phyloP scores from a whole-genome alignment of 2,797 vertebrate genomes.

The Enteromius thamalakanensis region DNA sequence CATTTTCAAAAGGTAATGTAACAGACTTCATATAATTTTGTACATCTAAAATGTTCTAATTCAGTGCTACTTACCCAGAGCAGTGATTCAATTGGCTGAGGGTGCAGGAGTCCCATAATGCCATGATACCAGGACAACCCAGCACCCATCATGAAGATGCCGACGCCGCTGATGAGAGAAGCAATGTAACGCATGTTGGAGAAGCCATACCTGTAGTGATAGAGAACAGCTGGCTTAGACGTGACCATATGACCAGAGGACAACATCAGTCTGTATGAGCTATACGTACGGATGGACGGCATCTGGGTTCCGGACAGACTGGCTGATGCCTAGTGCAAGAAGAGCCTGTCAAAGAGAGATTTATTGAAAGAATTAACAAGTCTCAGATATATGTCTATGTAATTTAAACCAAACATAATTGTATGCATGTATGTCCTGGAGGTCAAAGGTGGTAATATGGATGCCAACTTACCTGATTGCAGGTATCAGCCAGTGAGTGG shows the following conservation, averaged over 20 bases:
- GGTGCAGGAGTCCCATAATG: conserved; percentile 93
- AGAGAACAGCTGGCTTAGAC: not conserved
- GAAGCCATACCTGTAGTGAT: conserved; percentile 88
- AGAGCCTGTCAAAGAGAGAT: conserved; percentile 75
- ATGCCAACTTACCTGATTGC: conserved; percentile 88
- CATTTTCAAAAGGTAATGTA: not conserved
- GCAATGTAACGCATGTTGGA: conserved; percentile 99
- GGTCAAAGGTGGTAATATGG: not conserved
- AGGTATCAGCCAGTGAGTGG: conserved; percentile 97
- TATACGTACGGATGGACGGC: conserved; percentile 90
- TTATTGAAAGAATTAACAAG: not conserved
- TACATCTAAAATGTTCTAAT: not conserved
- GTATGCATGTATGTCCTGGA: not conserved
- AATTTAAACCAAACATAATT: not conserved
- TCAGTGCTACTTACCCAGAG: conserved; percentile 85
- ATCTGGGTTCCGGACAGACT: conserved; percentile 93
- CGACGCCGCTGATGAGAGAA: conserved; percentile 96
- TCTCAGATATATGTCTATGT: not conserved
- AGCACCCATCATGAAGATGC: conserved; percentile 99
- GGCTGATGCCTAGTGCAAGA: conserved; percentile 94
- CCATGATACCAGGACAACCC: conserved; percentile 99
- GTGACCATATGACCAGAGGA: not conserved
- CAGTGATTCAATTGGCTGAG: conserved; percentile 92
- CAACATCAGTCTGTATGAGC: not conserved
- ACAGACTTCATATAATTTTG: not conserved